These are phyloP conservation scores for Zygaena filipendulae DNA, from an alignment of 2,888 invertebrate genomes.

Conservation along the genomic window DNA sequence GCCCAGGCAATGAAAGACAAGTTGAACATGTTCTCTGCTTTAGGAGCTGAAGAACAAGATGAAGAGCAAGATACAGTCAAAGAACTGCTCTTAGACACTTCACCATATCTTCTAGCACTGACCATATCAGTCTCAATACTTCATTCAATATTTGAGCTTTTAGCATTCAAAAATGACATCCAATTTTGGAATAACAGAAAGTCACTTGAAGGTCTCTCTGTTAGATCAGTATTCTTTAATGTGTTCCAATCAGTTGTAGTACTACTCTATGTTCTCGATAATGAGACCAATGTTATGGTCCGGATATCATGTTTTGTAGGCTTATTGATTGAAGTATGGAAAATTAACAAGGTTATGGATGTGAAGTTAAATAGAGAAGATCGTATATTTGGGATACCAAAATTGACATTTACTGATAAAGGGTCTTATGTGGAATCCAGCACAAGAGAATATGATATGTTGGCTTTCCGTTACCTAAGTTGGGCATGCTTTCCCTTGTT, in stretches of 20 bases:
- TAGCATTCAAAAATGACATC: conserved; percentile 99
- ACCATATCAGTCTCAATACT: conserved; percentile 93
- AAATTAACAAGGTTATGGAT: conserved; percentile 93
- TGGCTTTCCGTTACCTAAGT: conserved; percentile 96
- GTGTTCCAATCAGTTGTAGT: conserved; percentile 98
- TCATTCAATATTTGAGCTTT: conserved; percentile 97
- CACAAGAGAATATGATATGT: conserved; percentile 92
- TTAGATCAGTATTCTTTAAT: conserved; percentile 97
- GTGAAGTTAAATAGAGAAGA: conserved; percentile 81
- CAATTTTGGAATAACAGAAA: conserved; percentile 99
- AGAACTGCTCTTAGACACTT: conserved; percentile 96
- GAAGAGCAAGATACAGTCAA: conserved; percentile 91
- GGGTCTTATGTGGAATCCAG: conserved; percentile 96
- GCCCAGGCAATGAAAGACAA: conserved; percentile 95
- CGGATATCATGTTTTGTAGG: conserved; percentile 95
- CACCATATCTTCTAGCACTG: conserved; percentile 91
- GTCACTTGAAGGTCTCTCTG: conserved; percentile 96
- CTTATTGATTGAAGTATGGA: conserved; percentile 97
- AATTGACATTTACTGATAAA: conserved; percentile 88
- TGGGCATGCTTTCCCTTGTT: conserved; percentile 96
- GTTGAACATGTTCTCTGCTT: conserved; percentile 76
- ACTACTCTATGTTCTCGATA: conserved; percentile 95
- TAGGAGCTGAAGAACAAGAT: conserved; percentile 80
- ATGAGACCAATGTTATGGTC: conserved; percentile 97
- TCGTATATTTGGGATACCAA: conserved; percentile 83